These are phyloP conservation scores for Phoenoteleia sp. DNA, from an alignment of 2,888 invertebrate species.

Conservation along the genomic window DNA sequence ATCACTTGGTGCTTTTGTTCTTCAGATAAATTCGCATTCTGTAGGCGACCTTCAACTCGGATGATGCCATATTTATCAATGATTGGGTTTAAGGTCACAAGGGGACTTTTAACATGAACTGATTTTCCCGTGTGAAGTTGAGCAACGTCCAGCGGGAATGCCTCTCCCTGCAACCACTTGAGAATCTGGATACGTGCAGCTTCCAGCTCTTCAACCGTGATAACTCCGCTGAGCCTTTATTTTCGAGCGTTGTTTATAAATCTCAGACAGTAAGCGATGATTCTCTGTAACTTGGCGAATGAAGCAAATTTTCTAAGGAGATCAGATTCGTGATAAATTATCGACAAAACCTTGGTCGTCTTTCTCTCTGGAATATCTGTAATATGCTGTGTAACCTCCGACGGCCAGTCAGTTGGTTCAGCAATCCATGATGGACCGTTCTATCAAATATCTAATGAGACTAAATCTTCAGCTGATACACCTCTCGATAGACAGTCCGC, in stretches of 20 bases:
- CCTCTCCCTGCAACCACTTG: background rate
- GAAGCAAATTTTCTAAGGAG: background rate
- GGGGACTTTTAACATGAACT: background rate
- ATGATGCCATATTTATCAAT: background rate
- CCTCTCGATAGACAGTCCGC: background rate
- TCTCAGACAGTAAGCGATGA: background rate
- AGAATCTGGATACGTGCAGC: background rate
- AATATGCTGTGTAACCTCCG: background rate
- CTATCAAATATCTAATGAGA: background rate
- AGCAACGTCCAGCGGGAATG: background rate
- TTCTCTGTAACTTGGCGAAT: background rate
- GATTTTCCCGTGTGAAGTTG: background rate
- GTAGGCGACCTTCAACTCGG: background rate
- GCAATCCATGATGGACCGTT: background rate
- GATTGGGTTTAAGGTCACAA: background rate
- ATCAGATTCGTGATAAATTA: background rate
- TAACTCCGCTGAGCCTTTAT: background rate
- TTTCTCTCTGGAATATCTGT: background rate
- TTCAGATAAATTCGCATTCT: background rate
- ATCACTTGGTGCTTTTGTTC: conserved; percentile 12
- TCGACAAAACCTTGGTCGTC: background rate
- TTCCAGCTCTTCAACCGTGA: background rate
- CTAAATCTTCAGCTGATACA: background rate
- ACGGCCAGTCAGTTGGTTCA: background rate
- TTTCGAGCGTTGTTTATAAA: background rate